Percentiles rank a stretch among this genome's conserved stretches.
phyloP scores from a whole-genome alignment of 1,140 invertebrate genomes.

The Drosophila novamexicana region DNA sequence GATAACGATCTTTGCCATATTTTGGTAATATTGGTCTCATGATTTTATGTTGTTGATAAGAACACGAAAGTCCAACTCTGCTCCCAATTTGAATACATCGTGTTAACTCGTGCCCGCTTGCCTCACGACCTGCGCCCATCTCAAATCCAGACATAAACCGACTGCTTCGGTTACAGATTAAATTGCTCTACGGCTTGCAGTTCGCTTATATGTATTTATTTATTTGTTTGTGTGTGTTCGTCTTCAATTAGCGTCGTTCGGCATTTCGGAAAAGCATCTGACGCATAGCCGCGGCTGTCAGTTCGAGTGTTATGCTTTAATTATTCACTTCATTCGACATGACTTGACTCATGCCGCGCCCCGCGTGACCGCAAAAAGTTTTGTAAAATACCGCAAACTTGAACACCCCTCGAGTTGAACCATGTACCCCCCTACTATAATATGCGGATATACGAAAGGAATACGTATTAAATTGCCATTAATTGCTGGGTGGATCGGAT shows the following conservation, averaged over 20 bases:
- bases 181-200: conserved; percentile 11
- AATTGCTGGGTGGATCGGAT: conserved; percentile 59
- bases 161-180: conserved; percentile 6
- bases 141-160: not conserved
- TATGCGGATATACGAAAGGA: conserved; percentile 19
- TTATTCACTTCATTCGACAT: conserved; percentile 38
- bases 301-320: conserved; percentile 39
- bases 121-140: not conserved
- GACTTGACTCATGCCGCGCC: conserved; percentile 24
- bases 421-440: not conserved
- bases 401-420: not conserved
- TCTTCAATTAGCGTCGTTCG: conserved; percentile 17
- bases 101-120: not conserved
- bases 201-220: not conserved
- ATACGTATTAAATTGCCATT: conserved; percentile 49
- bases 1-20: no score
- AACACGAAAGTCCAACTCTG: no score
- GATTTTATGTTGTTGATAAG: no score
- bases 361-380: conserved; percentile 10
- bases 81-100: not conserved
- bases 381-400: conserved; percentile 32
- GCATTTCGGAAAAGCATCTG: conserved; percentile 35
- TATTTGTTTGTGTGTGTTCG: conserved; percentile 3
- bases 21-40: no score
- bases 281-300: conserved; percentile 30